phyloP scores from a whole-genome alignment of 37 sponge, comb jelly and placozoan species.

The Geodia barretti region DNA sequence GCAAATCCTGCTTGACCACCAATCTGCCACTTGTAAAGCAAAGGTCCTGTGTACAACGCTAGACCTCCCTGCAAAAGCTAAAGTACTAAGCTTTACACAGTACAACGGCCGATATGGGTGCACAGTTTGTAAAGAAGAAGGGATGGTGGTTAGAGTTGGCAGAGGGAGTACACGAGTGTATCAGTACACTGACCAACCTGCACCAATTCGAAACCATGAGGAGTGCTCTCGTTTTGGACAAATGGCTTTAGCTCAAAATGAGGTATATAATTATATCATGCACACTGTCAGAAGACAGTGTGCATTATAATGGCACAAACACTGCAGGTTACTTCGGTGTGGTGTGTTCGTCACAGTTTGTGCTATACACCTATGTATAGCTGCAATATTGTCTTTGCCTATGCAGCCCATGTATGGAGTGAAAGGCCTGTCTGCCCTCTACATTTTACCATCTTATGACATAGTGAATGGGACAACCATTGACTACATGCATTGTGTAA shows the following conservation, averaged over 20 bases:
- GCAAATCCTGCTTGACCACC: neutral
- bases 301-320: neutral
- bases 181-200: neutral
- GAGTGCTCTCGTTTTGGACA: neutral
- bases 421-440: conserved; percentile 20
- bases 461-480: conserved; percentile 23
- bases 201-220: neutral
- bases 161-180: neutral
- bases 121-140: conserved; percentile 22
- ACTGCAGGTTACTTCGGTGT: no score
- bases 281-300: no score
- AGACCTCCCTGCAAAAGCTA: conserved; percentile 40
- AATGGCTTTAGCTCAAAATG: neutral
- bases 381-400: no score
- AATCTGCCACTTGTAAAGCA: conserved; percentile 1
- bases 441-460: conserved; percentile 20
- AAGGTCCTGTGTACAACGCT: conserved; percentile 13
- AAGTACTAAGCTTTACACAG: conserved; percentile 20
- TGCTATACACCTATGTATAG: no score
- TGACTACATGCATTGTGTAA: conserved; percentile 47
- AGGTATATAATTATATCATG: no score
- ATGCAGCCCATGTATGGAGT: conserved; percentile 28
- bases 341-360: no score
- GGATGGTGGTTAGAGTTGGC: neutral
- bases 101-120: conserved; percentile 44